Base-by-base conservation (phyloP, 2,888 invertebrate species). In the Dynastes hyllus region DNA sequence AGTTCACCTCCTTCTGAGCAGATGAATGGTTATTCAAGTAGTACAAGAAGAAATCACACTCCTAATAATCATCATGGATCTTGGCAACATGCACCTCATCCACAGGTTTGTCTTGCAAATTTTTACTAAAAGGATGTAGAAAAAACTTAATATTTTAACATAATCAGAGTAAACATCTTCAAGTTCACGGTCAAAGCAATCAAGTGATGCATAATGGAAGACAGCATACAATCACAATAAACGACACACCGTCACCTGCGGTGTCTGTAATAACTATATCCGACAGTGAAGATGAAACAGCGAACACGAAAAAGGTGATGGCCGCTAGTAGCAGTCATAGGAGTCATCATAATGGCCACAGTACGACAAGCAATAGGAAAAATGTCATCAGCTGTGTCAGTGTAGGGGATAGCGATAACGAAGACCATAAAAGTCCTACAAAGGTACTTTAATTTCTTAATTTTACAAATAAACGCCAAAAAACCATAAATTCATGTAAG, bases 231-330 rank as follows among this genome's bases (percentile, higher is more conserved):
- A 98, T 98, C 87, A 97, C 98, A 78, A 98, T 98, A 85, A 94
- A 96, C 83, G 98, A 98, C 89, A 97, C 98, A 37, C 98, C 98
- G 0, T 97, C 97, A 45, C 98, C 98, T 2, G 95, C 97, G 65
- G 97, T 96, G 71, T 96, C 97, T 78, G 97, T 98, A 84, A 98
- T 98, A 86, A 98, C 98, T 61, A 97, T 97, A 85, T 96, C 96
- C 22, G 98, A 98, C 88, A 97, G 97, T 84, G 98, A 98, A 87
- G 98, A 98, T 87, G 98, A 98, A 86, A 81, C 79, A 5, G 70
- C 83, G 3, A 83, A 85, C 0, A 91, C 91, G 65, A 92, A 91
- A 79, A 89, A 87, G 27, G 70, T 79, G 32, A 66, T 81, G 9
- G 51, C 79, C 13, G 76, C 79, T 22, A 77, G 75, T 75, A 81